Evolutionary conservation across 1,140 invertebrate species (phyloP).

Genomic region (Cylas formicarius): DNA sequence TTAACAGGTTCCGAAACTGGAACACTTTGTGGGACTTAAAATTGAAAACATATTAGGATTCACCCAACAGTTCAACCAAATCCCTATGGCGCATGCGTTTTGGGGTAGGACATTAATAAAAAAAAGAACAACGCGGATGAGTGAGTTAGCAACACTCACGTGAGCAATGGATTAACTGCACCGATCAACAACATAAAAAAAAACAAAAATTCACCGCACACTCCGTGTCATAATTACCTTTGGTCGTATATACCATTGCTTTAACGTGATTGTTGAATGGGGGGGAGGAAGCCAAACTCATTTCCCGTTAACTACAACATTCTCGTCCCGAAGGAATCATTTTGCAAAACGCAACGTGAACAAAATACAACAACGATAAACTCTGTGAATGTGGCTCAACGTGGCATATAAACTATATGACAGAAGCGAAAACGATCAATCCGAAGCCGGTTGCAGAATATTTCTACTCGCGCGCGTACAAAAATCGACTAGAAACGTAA

Average conservation of each 20-base stretch:
- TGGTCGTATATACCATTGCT: slow-evolving; percentile 32
- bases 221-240: slow-evolving; percentile 34
- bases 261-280: slow-evolving; percentile 35
- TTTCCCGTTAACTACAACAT: slow-evolving; percentile 24
- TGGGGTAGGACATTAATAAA: no score
- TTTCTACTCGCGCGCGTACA: slow-evolving; percentile 21
- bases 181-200: slow-evolving; percentile 22
- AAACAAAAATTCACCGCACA: slow-evolving; percentile 26
- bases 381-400: background rate
- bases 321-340: slow-evolving; percentile 15
- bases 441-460: slow-evolving; percentile 21
- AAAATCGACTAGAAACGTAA: slow-evolving; percentile 14
- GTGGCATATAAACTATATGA: slow-evolving; percentile 7
- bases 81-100: no score
- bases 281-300: slow-evolving; percentile 11
- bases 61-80: no score
- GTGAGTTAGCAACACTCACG: slow-evolving; percentile 39
- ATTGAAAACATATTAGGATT: no score
- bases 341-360: slow-evolving; percentile 24
- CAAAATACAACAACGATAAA: slow-evolving; percentile 17
- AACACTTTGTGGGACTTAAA: no score
- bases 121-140: no score
- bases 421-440: slow-evolving; percentile 20
- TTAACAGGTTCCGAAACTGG: no score
- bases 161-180: slow-evolving; percentile 37